A percentile compares a stretch with the other conserved stretches of the same genome.
Conservation (phyloP, 2,797 vertebrate genomes). For the Coranthus polyacanthus region DNA sequence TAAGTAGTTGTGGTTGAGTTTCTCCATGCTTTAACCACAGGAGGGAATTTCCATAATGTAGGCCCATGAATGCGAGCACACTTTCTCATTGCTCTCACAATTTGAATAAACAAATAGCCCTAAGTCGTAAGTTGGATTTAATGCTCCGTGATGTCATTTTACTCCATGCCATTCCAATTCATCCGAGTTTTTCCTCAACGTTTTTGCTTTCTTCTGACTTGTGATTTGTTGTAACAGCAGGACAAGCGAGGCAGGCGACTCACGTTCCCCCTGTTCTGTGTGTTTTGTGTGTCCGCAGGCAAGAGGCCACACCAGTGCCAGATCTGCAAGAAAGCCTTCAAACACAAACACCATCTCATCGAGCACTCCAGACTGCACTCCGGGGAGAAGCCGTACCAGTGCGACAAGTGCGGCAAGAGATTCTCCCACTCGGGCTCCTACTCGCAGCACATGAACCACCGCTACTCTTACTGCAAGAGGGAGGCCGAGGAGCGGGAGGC, state of each 20-base stretch:
- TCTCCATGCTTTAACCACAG: constrained; percentile 75
- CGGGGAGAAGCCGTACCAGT: constrained; percentile 98
- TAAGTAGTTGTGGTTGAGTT: constrained; percentile 73
- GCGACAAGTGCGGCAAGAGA: constrained; percentile 97
- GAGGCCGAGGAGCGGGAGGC: constrained; percentile 98
- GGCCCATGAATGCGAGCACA: constrained; percentile 68
- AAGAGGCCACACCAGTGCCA: constrained; percentile 99
- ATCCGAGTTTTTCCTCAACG: constrained; percentile 65
- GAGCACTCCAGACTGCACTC: constrained; percentile 98
- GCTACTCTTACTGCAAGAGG: constrained; percentile 99
- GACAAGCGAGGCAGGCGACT: constrained; percentile 33
- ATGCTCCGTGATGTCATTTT: constrained; percentile 65
- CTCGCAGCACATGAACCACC: constrained; percentile 99
- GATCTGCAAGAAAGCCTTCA: constrained; percentile 99
- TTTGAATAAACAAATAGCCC: constrained; percentile 73
- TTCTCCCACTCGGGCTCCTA: constrained; percentile 99
- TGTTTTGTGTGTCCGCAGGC: constrained; percentile 87
- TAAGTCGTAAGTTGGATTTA: constrained; percentile 56
- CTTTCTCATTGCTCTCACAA: constrained; percentile 62
- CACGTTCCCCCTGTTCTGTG: constrained; percentile 29
- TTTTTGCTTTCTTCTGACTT: constrained; percentile 67
- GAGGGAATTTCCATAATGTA: constrained; percentile 80
- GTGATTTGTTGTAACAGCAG: constrained; percentile 63
- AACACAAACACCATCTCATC: constrained; percentile 99
- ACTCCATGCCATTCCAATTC: constrained; percentile 66